Percentiles rank a stretch among this genome's conserved stretches.
phyloP scores from a whole-genome alignment of 2,888 invertebrate species.

The Camptogramma bilineatum region DNA sequence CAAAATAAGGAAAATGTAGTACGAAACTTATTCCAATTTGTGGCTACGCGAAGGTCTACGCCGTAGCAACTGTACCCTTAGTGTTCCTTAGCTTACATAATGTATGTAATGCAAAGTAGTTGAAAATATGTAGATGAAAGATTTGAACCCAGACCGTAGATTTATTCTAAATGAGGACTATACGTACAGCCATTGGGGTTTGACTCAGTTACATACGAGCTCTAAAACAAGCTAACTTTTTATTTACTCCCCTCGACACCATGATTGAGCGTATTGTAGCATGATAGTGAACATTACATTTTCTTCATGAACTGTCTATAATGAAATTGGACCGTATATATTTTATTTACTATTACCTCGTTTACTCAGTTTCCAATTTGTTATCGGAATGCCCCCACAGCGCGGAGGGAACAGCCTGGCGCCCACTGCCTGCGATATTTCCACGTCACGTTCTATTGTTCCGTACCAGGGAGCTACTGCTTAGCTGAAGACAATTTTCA shows the following conservation, averaged over 20 bases:
- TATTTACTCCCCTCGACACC: slow-evolving; percentile 3
- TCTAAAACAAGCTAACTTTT: background rate
- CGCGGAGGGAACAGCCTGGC: slow-evolving; percentile 35
- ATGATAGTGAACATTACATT: slow-evolving; percentile 32
- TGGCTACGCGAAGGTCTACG: slow-evolving; percentile 10
- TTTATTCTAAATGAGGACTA: background rate
- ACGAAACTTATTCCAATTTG: background rate
- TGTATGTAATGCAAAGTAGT: background rate
- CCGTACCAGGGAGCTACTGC: slow-evolving; percentile 38
- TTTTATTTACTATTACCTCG: slow-evolving; percentile 64
- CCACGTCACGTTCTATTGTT: slow-evolving; percentile 63
- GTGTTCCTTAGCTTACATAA: background rate
- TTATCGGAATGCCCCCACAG: slow-evolving; percentile 50
- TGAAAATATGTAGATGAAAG: background rate
- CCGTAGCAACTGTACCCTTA: slow-evolving; percentile 12
- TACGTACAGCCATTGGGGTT: background rate
- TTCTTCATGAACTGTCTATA: slow-evolving; percentile 52
- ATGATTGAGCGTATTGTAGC: slow-evolving; percentile 15
- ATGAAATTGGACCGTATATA: slow-evolving; percentile 61
- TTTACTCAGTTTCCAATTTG: slow-evolving; percentile 67
- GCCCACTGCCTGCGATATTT: slow-evolving; percentile 60
- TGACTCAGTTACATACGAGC: background rate
- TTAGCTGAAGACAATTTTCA: slow-evolving; percentile 26
- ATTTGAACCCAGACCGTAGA: background rate
- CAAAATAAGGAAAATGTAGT: background rate